Conservation (phyloP, 2,113 vertebrate genomes). For the Hiodon alosoides region DNA sequence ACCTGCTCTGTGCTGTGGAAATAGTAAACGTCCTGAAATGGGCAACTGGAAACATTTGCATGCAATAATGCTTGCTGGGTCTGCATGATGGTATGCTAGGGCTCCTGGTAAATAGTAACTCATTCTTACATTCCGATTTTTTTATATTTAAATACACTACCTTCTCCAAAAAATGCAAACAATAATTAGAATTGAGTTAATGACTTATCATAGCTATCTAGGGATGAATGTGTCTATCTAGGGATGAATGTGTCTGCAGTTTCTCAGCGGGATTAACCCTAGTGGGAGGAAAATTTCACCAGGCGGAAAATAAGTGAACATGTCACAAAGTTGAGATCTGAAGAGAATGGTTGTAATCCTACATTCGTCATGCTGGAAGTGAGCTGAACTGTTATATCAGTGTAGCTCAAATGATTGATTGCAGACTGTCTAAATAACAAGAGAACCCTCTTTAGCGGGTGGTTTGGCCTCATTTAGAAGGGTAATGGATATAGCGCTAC, state of each 20-base stretch:
- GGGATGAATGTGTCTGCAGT: neutral
- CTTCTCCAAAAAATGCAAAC: no score
- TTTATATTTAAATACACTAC: no score
- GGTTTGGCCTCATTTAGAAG: no score
- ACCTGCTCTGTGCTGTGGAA: neutral
- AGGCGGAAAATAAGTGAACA: neutral
- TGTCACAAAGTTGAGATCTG: slow-evolving; percentile 6
- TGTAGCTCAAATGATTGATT: neutral
- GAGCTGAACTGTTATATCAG: no score
- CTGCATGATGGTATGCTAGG: neutral
- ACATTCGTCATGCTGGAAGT: neutral
- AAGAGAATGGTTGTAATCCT: neutral
- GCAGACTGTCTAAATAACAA: neutral
- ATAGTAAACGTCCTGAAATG: slow-evolving; percentile 7
- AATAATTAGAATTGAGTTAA: no score
- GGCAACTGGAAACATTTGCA: slow-evolving; percentile 13
- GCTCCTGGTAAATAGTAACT: neutral
- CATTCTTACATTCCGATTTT: no score
- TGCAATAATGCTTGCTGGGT: neutral
- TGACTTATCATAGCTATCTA: no score
- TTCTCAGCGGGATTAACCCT: neutral
- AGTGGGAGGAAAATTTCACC: neutral
- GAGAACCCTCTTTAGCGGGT: neutral
- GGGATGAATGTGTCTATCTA: no score
- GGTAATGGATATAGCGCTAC: no score